Base-by-base conservation (phyloP, 2,888 invertebrate species). In the Hirudinaria manillensis region DNA sequence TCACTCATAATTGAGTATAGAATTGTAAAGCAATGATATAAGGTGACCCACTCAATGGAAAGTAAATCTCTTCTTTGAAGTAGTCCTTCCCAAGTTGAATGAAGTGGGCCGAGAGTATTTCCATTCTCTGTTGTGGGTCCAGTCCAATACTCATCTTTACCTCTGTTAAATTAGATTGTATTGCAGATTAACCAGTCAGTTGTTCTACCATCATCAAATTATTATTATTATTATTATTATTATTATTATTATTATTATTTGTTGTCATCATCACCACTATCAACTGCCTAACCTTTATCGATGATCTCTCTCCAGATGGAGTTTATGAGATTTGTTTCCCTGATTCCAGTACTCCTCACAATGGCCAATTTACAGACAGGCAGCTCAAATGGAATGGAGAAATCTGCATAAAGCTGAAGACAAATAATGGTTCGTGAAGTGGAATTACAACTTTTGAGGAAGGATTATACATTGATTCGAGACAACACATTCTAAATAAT, bases 301-400 rank as follows among this genome's bases (percentile, higher is more conserved):
- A 88, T 82, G 72, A 98, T 93, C 83, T 93, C 91, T 77, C 90
- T 90, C 96, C 97, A 97, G 74, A 96, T 91, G 75, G 90, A 91
- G 86, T 95, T 93, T 67, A 98, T 91, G 16, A 96, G 87, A 76
- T 91, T 88, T 0, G 90, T 89, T 84, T 98, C 96, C 81, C 92
- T 91, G 85, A 95, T 93, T 21, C 94, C 93, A 7, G 96, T 94
- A 84, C 94, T 95, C 81, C 45, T 27, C 70, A 98, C 90, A 79
- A 99, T 95, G 7, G 94, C 93, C 76, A 99, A 87, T 86, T 97
- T 94, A 84, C 94, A 93, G 86, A 96, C 95, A 90, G 93, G 92
- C 65, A 97, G 87, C 80, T 92, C 90, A 84, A 92, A 92, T 3
- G 91, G 91, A 81, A 94, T 93, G 0, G 95, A 45, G 13, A 45